Conservation (phyloP, 35 echinoderm and acorn worm species). For the Apostichopus japonicus region DNA sequence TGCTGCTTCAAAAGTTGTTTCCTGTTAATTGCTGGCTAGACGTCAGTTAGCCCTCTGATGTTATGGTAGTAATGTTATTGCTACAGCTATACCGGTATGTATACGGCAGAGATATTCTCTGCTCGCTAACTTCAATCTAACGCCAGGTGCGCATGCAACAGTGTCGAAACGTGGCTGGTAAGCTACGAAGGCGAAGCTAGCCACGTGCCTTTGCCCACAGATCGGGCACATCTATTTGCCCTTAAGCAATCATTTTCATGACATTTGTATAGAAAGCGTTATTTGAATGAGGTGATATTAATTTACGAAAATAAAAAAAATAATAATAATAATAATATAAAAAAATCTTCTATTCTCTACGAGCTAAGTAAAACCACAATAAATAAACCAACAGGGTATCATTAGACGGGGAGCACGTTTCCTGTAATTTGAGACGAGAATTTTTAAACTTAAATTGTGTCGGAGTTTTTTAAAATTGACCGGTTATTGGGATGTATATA, state of each 20-base stretch:
- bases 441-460: constrained; percentile 14
- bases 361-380: constrained; percentile 18
- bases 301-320: constrained; percentile 6
- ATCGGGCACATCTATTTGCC: constrained; percentile 34
- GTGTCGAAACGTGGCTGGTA: constrained; percentile 42
- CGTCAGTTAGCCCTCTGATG: too few species aligned
- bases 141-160: constrained; percentile 42
- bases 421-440: constrained; percentile 40
- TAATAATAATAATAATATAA: neutral
- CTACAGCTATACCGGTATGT: too few species aligned
- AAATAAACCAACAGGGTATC: constrained; percentile 22
- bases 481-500: neutral
- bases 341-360: neutral
- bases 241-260: constrained; percentile 18
- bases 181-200: constrained; percentile 31
- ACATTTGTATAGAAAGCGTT: constrained; percentile 29
- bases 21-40: too few species aligned
- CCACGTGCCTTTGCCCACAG: constrained; percentile 25
- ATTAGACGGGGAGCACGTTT: neutral
- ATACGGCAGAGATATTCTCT: too few species aligned
- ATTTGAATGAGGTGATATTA: constrained; percentile 38
- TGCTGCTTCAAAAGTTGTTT: too few species aligned
- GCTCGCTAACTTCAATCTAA: constrained; percentile 7
- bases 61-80: too few species aligned
- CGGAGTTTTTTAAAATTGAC: neutral